These are phyloP conservation scores for Scartelaos histophorus DNA, from an alignment of 2,113 vertebrate species.

Conservation along the genomic window DNA sequence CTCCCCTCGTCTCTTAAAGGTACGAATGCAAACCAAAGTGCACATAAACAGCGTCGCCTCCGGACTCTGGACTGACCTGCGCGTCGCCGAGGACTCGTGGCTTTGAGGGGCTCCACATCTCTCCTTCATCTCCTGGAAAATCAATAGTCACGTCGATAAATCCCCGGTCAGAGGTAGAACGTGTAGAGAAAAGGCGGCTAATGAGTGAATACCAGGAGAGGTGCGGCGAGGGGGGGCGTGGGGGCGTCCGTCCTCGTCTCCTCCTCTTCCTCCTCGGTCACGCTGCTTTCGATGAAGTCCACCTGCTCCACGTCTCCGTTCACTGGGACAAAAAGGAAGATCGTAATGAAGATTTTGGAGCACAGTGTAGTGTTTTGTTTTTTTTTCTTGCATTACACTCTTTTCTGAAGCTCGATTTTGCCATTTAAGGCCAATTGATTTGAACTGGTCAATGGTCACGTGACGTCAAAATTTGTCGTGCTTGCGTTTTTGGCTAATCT, in stretches of 20 bases:
- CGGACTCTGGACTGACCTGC: constrained; percentile 54
- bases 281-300: constrained; percentile 81
- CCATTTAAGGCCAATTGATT: no score
- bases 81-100: constrained; percentile 42
- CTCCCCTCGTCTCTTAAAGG: background rate
- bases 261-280: constrained; percentile 80
- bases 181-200: background rate
- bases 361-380: no score
- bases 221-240: constrained; percentile 26
- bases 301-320: constrained; percentile 79
- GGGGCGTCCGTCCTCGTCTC: constrained; percentile 30
- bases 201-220: constrained; percentile 52
- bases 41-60: background rate
- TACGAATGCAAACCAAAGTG: no score
- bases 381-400: no score
- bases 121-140: constrained; percentile 63
- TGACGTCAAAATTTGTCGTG: no score
- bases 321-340: constrained; percentile 45
- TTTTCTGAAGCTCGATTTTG: background rate
- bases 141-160: constrained; percentile 6
- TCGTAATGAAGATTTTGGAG: background rate
- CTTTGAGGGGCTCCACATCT: constrained; percentile 36
- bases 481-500: no score
- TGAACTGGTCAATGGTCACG: no score
- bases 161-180: background rate